phyloP scores from a whole-genome alignment of 2,113 vertebrate species.

The Aphyosemion australe region DNA sequence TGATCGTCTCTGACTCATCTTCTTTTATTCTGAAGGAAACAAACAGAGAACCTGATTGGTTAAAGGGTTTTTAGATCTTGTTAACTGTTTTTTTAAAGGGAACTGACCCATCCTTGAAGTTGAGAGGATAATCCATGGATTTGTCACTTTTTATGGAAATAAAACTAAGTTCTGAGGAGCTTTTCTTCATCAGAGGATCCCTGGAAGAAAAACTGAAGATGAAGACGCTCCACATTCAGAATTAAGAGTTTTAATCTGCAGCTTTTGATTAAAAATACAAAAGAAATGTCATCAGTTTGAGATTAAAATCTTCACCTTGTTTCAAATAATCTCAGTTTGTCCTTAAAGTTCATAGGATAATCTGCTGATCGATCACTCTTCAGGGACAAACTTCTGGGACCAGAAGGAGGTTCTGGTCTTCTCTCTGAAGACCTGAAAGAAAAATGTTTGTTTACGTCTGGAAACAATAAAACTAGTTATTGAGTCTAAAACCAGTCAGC shows the following conservation, averaged over 20 bases:
- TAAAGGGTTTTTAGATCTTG: not conserved
- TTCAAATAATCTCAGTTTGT: not conserved
- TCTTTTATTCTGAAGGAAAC: not conserved
- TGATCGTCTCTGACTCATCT: not conserved
- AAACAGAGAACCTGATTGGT: not conserved
- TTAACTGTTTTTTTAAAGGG: no score
- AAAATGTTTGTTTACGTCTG: not conserved
- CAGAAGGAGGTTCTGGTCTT: not conserved
- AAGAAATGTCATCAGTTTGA: no score
- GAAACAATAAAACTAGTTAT: not conserved
- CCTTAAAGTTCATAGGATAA: not conserved
- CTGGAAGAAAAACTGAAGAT: not conserved
- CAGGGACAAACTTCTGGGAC: not conserved
- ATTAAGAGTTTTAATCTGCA: not conserved
- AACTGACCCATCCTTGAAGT: not conserved
- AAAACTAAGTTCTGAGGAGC: not conserved
- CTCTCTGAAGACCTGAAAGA: not conserved
- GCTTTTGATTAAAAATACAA: no score
- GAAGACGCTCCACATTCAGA: no score
- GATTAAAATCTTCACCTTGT: not conserved
- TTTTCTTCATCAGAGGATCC: not conserved
- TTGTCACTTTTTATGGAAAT: not conserved
- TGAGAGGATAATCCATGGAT: not conserved
- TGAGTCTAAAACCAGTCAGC: no score
- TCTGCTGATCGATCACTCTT: slow-evolving; percentile 2